Evolutionary conservation across 1,140 invertebrate species (phyloP), one percentile per base, ranked within the genome.

Genomic region (Neoseiulus cucumeris): DNA sequence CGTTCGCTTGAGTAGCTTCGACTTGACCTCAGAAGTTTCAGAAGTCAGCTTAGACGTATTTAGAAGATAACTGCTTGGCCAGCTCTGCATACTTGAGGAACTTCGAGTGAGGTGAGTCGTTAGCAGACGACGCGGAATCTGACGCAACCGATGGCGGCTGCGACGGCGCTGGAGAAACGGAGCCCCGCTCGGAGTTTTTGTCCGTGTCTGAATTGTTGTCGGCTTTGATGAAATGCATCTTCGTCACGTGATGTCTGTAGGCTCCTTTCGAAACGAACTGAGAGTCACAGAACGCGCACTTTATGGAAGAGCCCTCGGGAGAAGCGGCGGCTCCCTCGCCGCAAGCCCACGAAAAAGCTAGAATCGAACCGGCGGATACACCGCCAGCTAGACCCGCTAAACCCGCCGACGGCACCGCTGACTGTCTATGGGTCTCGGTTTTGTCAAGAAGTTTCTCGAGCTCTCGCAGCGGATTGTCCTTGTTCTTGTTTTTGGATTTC

Each of bases 201-300:
- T 51, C 29, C 18, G 65, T 55, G 28, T 69, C 69, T 25, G 42
- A 67, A 20, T 65, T 70, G 20, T 86, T 84, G 12, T 86, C 87
- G 70, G 94, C 91, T 74, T 94, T 95, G 29, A 94, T 87, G 72
- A 95, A 90, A 76, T 96, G 91, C 84, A 93, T 92, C 74, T 95
- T 93, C 64, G 90, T 92, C 66, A 96, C 77, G 73, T 97, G 92
- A 76, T 95, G 91, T 70, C 92, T 83, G 76, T 95, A 97, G 1
- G 91, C 91, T 33, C 91, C 91, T 76, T 95, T 95, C 1, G 91
- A 94, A 65, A 91, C 89, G 74, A 96, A 95, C 9, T 89, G 88
- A 18, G 91, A 91, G 76, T 94, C 91, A 79, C 92, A 97, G 71
- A 93, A 89, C 20, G 91, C 88, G 77, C 92, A 95, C 75, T 94